Percentiles rank a stretch among this genome's conserved stretches.
Evolutionary conservation across 2,888 invertebrate genomes (phyloP).

Genomic region (Conus canariensis): DNA sequence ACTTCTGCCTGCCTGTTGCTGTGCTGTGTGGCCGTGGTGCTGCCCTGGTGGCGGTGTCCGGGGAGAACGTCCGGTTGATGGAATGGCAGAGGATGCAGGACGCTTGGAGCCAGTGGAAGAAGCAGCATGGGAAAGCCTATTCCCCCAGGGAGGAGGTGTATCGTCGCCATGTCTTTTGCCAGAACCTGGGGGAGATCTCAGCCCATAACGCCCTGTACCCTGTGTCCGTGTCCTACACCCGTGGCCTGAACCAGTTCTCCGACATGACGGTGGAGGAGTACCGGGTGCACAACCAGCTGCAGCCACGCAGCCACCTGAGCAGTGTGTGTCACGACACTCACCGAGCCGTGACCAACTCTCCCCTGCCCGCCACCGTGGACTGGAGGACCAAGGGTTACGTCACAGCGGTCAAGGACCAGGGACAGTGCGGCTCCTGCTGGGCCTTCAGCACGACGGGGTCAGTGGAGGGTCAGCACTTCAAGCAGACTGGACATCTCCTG

Average conservation of each 20-base stretch:
- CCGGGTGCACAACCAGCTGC: background rate
- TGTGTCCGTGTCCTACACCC: background rate
- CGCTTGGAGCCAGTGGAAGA: too few species aligned
- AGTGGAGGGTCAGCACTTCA: constrained; percentile 21
- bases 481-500: background rate
- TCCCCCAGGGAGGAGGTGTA: too few species aligned
- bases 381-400: constrained; percentile 24
- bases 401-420: constrained; percentile 25
- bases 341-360: background rate
- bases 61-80: too few species aligned
- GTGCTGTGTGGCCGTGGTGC: too few species aligned
- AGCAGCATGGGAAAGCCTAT: too few species aligned
- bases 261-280: background rate
- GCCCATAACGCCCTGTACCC: too few species aligned
- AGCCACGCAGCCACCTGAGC: background rate
- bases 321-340: background rate
- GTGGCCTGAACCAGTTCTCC: background rate
- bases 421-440: constrained; percentile 21
- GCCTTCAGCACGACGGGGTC: constrained; percentile 4
- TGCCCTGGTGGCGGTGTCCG: too few species aligned
- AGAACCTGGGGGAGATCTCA: too few species aligned
- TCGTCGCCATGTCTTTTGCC: too few species aligned
- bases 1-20: too few species aligned
- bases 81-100: too few species aligned
- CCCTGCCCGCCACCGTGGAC: constrained; percentile 20